Evolutionary conservation across 2,113 vertebrate species (phyloP).

Genomic region (Athene cunicularia): DNA sequence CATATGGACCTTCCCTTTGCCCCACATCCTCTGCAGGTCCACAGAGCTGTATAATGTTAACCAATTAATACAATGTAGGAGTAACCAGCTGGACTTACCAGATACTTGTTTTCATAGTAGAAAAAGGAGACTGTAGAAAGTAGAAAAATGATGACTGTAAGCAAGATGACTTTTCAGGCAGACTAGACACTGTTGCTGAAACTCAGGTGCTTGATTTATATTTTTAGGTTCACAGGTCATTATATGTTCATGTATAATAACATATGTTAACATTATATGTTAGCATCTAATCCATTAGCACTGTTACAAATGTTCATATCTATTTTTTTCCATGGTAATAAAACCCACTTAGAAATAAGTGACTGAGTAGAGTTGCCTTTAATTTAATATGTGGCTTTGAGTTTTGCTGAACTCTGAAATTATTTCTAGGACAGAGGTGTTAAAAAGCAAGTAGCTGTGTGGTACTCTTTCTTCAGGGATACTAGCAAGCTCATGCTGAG

Average conservation of each 20-base stretch:
- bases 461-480: background rate
- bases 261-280: background rate
- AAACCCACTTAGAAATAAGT: background rate
- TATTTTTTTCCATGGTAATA: background rate
- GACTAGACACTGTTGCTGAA: background rate
- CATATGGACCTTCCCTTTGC: background rate
- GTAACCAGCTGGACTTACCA: background rate
- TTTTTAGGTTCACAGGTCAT: background rate
- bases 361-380: background rate
- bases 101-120: background rate
- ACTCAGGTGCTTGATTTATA: background rate
- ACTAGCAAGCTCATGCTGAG: background rate
- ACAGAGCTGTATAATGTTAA: background rate
- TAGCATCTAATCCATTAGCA: background rate
- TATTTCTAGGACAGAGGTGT: background rate
- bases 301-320: background rate
- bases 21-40: background rate
- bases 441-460: background rate
- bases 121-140: background rate
- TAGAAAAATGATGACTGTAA: background rate
- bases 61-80: background rate
- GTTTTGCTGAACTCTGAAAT: background rate
- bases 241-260: background rate
- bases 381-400: background rate
- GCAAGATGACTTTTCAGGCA: background rate